Evolutionary conservation across 2,888 invertebrate genomes (phyloP), one percentile per base, ranked within the genome.

Genomic region (Candidula unifasciata): DNA sequence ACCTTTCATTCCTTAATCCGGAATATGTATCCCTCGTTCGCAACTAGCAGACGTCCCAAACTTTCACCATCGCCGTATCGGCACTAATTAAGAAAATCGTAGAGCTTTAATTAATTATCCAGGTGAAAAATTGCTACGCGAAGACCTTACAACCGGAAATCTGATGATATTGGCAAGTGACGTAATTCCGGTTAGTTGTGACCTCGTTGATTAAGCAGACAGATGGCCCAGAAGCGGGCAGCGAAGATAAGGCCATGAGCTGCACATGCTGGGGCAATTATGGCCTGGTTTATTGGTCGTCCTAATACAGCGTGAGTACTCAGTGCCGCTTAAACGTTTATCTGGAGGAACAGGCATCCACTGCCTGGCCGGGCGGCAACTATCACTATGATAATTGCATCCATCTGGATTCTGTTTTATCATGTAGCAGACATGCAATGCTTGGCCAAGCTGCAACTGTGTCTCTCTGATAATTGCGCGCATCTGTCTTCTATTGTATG

Each of bases 181-280:
- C 74, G 74, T 74, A 74, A 74, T 74, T 30, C 3, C 30, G 52
- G 30, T 27, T 54, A 16, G 74, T 54, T 54, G 6, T 30, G 74
- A 30, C 74, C 74, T 16, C 54, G 44, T 3, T 74, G 74, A 74
- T 74, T 54, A 54, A 54, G 33, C 30, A 33, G 33, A 54, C 74
- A 74, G 74, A 74, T 74, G 74, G 74, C 30, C 54, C 8, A 54
- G 30, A 54, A 54, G 54, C 54, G 54, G 54, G 30, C 54, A 33
- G 21, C 74, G 30, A 3, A 18, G 74, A 54, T 74, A 74, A 74
- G 54, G 54, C 54, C 54, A 74, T 74, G 52, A 74, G 1, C 54
- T 3, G 74, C 54, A 54, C 74, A 52, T 74, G 52, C 18, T 54
- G 30, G 30, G 5, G n/a, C 74, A 33, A 54, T 74, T 54, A 30